phyloP scores from a whole-genome alignment of 1,140 invertebrate genomes.

The Apis florea region DNA sequence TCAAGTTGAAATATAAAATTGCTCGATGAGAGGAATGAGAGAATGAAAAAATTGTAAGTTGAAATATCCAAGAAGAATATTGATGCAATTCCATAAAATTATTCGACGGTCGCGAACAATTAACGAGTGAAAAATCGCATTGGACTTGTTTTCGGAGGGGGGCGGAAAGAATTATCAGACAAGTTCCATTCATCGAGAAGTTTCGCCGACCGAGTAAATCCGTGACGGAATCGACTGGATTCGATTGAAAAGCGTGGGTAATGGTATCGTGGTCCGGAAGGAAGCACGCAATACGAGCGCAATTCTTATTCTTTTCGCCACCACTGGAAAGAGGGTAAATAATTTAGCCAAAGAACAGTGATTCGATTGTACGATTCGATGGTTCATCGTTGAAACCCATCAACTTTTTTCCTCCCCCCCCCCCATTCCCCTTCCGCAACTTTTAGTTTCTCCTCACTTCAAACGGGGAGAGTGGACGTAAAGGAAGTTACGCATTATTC shows the following conservation, averaged over 20 bases:
- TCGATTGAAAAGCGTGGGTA: slow-evolving; percentile 11
- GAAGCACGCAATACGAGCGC: background rate
- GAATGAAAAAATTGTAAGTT: background rate
- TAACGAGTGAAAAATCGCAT: slow-evolving; percentile 12
- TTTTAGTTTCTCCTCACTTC: slow-evolving; percentile 22
- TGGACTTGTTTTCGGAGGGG: background rate
- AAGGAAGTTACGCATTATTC: slow-evolving; percentile 49
- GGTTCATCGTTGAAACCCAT: slow-evolving; percentile 13
- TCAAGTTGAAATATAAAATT: too few relatives aligned
- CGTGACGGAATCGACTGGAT: background rate
- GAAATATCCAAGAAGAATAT: too few relatives aligned
- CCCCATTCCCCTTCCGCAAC: slow-evolving; percentile 9
- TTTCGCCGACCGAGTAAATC: slow-evolving; percentile 41
- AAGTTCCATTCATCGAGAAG: slow-evolving; percentile 11
- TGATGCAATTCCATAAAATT: background rate
- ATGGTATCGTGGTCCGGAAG: background rate
- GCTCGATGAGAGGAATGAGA: background rate
- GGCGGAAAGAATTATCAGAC: background rate
- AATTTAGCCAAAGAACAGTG: slow-evolving; percentile 44
- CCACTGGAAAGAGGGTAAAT: slow-evolving; percentile 36
- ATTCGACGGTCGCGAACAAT: background rate
- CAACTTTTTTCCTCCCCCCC: slow-evolving; percentile 7
- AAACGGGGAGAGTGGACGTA: background rate
- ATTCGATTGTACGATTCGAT: slow-evolving; percentile 28
- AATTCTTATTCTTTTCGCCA: slow-evolving; percentile 39